Evolutionary conservation across 92 coral and sea anemone species (phyloP).

Genomic region (Scolanthus callimorphus): DNA sequence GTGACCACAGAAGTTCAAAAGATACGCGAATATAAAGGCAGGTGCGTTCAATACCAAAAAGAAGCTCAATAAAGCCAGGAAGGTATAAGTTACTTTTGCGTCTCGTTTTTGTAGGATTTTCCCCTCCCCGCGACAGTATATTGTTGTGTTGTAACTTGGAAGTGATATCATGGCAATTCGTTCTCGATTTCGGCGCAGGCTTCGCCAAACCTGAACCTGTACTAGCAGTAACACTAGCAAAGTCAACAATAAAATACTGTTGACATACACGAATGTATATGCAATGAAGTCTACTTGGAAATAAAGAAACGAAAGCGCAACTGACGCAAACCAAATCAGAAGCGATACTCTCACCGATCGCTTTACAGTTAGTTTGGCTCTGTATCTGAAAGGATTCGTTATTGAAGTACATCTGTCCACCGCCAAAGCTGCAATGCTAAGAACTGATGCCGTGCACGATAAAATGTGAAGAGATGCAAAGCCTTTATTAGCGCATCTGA

Average conservation of each 20-base stretch:
- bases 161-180: constrained; percentile 19
- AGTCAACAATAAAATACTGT: constrained; percentile 55
- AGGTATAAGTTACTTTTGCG: constrained; percentile 48
- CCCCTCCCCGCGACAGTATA: not conserved
- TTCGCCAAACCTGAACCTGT: constrained; percentile 37
- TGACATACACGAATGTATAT: constrained; percentile 65
- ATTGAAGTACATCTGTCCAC: constrained; percentile 67
- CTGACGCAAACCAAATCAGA: constrained; percentile 53
- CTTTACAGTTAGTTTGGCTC: constrained; percentile 32
- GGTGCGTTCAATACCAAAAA: constrained; percentile 61
- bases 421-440: constrained; percentile 66
- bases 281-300: constrained; percentile 64
- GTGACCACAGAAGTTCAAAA: constrained; percentile 51
- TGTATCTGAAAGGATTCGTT: constrained; percentile 56
- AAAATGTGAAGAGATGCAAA: constrained; percentile 65
- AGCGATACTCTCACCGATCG: constrained; percentile 51
- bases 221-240: constrained; percentile 39
- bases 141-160: not conserved
- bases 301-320: constrained; percentile 45
- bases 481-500: constrained; percentile 34
- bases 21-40: constrained; percentile 52
- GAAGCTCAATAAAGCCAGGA: constrained; percentile 37
- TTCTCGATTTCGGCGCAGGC: constrained; percentile 45
- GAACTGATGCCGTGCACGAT: constrained; percentile 75
- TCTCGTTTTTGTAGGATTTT: constrained; percentile 38